Evolutionary conservation across 2,113 vertebrate genomes (phyloP), one percentile per base, ranked within the genome.

Genomic region (Odontesthes bonariensis): DNA sequence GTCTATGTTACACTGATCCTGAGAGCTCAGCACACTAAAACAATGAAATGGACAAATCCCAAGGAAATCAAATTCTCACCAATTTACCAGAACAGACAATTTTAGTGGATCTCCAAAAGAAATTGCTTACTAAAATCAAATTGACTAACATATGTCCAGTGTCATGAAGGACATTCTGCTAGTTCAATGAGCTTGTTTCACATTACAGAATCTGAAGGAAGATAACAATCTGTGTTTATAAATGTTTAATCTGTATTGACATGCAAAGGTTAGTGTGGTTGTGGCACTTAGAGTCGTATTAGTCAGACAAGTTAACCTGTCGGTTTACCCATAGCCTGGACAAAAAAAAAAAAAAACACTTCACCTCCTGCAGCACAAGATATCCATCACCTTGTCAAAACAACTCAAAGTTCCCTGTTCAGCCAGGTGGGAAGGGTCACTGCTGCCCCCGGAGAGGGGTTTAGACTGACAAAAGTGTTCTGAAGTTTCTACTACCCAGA

Each of bases 331-430:
- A 56, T 32, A 55, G 74, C 27, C 81, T 75, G 17, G 14, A 64
- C 59, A 63, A 51, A 27, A 70, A 79, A 86, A 79, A 63, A 51
- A 27, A 70, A 79, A 86, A 79, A 86, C 55, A 58, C 73, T 75
- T 82, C 32, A 46, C 72, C 71, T 83, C 51, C 78, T 86, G 66
- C 62, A 59, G 20, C 47, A 46, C 58, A 59, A 44, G 38, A 56
- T 62, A 86, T 88, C 74, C 65, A 87, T 89, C 81, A 88, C 81
- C 59, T 75, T 82, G 75, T 81, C 81, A 61, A 11, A 9, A 47
- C n/a, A 31, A 80, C 22, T 69, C 75, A 72, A 63, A 84, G 87
- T 83, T 88, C 79, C n/a, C 68, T 52, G 13, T 70, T 73, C 27
- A 2, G 82, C 76, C 79, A 83, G 79, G 81, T 85, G 87, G 82